A percentile compares a stretch with the other conserved stretches of the same genome.
These are phyloP conservation scores for Myripristis murdjan DNA, from an alignment of 2,797 vertebrate genomes.

Conservation along the genomic window DNA sequence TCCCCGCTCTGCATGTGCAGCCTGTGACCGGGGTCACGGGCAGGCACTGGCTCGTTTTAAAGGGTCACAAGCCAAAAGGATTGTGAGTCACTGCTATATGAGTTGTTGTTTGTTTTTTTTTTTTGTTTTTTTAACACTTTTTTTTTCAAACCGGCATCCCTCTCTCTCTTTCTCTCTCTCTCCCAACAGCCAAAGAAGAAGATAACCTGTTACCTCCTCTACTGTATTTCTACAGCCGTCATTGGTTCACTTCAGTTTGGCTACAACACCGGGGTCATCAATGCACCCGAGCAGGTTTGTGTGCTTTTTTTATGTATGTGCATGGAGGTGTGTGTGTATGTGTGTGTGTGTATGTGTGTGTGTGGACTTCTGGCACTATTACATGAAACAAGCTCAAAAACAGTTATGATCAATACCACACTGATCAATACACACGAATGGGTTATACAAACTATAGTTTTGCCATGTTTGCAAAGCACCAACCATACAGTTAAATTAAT, in stretches of 20 bases:
- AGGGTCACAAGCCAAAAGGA: too few relatives aligned
- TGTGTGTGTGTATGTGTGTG: neutral
- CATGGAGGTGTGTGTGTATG: neutral
- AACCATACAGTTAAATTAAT: neutral
- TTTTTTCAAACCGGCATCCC: neutral
- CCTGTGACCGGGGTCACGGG: too few relatives aligned
- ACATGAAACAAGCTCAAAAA: neutral
- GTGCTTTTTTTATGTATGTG: slow-evolving; percentile 16
- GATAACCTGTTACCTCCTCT: slow-evolving; percentile 88
- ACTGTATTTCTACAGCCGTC: slow-evolving; percentile 86
- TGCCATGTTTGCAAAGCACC: neutral
- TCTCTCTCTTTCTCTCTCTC: slow-evolving; percentile 26
- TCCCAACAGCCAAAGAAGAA: slow-evolving; percentile 81
- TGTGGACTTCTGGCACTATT: neutral
- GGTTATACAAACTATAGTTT: neutral
- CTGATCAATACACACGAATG: neutral
- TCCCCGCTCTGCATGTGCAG: too few relatives aligned
- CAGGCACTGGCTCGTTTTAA: too few relatives aligned
- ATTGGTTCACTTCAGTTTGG: slow-evolving; percentile 95
- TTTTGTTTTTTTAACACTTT: neutral
- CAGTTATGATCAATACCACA: neutral
- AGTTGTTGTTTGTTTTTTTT: too few relatives aligned
- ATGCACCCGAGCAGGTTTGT: slow-evolving; percentile 91
- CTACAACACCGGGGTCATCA: slow-evolving; percentile 97
- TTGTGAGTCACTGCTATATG: too few relatives aligned